Evolutionary conservation across 2,888 invertebrate species (phyloP).

Genomic region (Torymus auratus): DNA sequence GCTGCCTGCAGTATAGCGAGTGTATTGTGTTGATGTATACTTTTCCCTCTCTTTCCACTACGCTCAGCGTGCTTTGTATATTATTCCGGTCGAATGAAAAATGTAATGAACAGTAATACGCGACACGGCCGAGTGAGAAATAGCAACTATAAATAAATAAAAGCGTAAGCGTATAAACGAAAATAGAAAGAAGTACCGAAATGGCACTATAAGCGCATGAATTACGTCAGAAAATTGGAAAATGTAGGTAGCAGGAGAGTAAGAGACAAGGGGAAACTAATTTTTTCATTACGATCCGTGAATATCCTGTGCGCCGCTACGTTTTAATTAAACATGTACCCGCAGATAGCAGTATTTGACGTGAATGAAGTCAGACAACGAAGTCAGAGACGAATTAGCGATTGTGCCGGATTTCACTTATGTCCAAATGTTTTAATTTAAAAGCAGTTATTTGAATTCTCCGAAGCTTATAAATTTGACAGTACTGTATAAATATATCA

Average conservation of each 20-base stretch:
- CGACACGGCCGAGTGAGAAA: constrained; percentile 43
- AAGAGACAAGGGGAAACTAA: not conserved
- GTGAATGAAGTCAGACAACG: no score
- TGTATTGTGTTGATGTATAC: no score
- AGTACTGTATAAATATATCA: no score
- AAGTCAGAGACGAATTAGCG: no score
- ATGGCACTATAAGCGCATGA: constrained; percentile 1
- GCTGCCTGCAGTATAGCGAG: no score
- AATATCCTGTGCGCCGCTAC: not conserved
- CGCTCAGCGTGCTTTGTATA: constrained; percentile 13
- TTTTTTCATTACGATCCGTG: not conserved
- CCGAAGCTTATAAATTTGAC: no score
- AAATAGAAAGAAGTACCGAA: not conserved
- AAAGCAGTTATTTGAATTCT: no score
- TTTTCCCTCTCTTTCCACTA: constrained; percentile 2
- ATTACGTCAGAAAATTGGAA: constrained; percentile 21
- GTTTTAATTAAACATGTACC: constrained; percentile 37
- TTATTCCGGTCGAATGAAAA: constrained; percentile 45
- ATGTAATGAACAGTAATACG: constrained; percentile 47
- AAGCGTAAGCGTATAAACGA: not conserved
- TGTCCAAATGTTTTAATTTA: constrained; percentile 9
- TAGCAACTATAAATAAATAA: not conserved
- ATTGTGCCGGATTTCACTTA: no score
- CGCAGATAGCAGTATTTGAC: no score
- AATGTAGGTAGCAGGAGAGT: not conserved